These are phyloP conservation scores for Sinella curviseta DNA, from an alignment of 1,140 invertebrate genomes.

Conservation along the genomic window DNA sequence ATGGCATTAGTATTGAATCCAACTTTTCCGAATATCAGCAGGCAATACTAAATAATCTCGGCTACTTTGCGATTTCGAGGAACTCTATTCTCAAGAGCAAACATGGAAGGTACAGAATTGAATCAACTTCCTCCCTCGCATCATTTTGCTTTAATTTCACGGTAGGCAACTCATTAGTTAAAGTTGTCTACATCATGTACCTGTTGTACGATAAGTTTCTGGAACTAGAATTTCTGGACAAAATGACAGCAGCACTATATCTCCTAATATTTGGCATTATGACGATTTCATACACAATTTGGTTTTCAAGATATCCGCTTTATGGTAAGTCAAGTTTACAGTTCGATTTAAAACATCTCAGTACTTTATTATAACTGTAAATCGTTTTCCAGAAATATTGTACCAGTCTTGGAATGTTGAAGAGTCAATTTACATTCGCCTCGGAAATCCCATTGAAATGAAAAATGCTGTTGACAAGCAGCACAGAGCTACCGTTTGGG, in stretches of 20 bases:
- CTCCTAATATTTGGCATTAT: not conserved
- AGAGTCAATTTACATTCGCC: not conserved
- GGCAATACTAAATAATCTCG: not conserved
- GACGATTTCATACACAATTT: not conserved
- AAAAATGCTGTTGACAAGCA: not conserved
- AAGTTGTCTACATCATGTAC: not conserved
- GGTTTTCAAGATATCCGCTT: not conserved
- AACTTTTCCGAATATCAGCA: not conserved
- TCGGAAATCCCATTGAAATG: not conserved
- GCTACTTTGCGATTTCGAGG: not conserved
- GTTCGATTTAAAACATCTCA: too few species aligned
- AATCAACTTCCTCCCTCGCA: not conserved
- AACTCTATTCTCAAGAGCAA: not conserved
- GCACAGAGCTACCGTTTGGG: not conserved
- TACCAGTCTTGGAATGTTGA: not conserved
- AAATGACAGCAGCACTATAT: not conserved
- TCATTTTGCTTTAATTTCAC: not conserved
- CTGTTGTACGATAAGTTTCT: not conserved
- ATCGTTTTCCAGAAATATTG: not conserved
- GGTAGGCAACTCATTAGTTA: not conserved
- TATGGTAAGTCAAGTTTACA: not conserved
- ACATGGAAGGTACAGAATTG: not conserved
- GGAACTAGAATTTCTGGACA: not conserved
- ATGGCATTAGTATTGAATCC: too few species aligned
- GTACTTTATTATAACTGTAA: too few species aligned